phyloP scores from a whole-genome alignment of 2,888 invertebrate species.

The Sesamia inferens region DNA sequence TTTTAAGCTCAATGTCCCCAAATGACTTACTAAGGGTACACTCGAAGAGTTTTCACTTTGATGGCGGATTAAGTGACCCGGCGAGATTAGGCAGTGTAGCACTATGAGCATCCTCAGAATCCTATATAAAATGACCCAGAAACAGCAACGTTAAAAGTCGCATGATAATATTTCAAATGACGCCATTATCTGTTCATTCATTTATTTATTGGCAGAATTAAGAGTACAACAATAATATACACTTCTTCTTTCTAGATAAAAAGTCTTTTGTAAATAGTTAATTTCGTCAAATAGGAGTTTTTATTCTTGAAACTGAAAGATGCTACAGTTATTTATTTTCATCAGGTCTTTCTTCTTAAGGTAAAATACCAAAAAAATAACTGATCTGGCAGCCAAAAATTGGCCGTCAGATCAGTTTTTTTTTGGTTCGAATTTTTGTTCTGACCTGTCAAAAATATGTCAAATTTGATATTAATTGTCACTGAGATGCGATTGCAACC shows the following conservation, averaged over 20 bases:
- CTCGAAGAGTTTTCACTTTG: conserved; percentile 54
- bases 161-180: neutral
- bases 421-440: too few species aligned
- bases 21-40: conserved; percentile 59
- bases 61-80: neutral
- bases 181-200: neutral
- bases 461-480: too few species aligned
- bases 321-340: too few species aligned
- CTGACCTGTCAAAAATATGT: too few species aligned
- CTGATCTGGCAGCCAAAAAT: too few species aligned
- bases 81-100: neutral
- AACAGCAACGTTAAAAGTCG: neutral
- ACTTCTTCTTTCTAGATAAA: neutral
- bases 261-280: neutral
- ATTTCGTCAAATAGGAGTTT: neutral
- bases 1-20: conserved; percentile 87
- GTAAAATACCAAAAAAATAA: neutral
- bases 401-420: too few species aligned
- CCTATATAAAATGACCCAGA: neutral
- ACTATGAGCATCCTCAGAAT: neutral
- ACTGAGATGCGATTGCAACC: too few species aligned
- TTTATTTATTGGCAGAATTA: neutral
- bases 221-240: neutral
- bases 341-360: neutral
- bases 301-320: neutral